A percentile compares a stretch with the other conserved stretches of the same genome.
These are phyloP conservation scores for Chrysogorgia sp. DNA, from an alignment of 92 coral and sea anemone species.

Conservation along the genomic window DNA sequence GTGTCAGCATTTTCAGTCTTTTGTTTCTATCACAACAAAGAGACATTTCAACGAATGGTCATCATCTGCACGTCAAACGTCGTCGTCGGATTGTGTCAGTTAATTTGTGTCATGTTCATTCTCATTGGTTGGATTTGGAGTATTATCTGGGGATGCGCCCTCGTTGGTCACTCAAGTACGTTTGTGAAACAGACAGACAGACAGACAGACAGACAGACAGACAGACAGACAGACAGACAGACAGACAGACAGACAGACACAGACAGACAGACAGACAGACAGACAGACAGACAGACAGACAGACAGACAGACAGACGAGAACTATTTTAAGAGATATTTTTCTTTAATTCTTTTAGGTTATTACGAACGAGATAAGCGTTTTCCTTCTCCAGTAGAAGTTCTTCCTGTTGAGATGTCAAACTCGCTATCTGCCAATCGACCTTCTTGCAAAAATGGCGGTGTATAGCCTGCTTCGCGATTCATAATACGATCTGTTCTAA, in stretches of 20 bases:
- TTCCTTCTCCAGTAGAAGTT: background rate
- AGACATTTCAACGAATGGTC: conserved; percentile 60
- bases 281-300: background rate
- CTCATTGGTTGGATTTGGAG: conserved; percentile 99
- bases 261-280: background rate
- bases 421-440: background rate
- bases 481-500: no score
- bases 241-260: background rate
- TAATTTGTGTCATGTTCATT: conserved; percentile 81
- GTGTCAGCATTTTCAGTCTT: conserved; percentile 80
- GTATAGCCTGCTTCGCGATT: no score
- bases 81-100: conserved; percentile 83
- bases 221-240: background rate
- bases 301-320: background rate
- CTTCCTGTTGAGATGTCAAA: no score
- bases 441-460: background rate
- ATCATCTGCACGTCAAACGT: conserved; percentile 74
- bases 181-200: background rate
- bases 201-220: background rate
- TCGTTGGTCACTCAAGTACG: conserved; percentile 92
- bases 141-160: conserved; percentile 95
- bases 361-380: background rate
- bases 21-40: conserved; percentile 67
- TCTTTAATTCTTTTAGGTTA: background rate
- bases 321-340: no score